phyloP scores from a whole-genome alignment of 1,140 invertebrate genomes.

The Atopsyche davidsoni region DNA sequence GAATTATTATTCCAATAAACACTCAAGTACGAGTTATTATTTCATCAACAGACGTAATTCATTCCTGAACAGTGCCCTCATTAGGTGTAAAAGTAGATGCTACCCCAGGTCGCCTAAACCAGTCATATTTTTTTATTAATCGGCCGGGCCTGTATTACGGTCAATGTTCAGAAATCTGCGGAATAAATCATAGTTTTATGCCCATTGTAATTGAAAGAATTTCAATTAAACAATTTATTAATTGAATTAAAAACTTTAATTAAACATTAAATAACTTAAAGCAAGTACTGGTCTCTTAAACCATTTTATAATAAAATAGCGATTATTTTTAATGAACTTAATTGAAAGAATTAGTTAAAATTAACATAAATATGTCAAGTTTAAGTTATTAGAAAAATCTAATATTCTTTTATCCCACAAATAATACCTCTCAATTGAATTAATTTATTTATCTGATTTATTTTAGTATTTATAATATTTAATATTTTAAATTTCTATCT shows the following conservation, averaged over 20 bases:
- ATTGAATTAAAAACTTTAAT: slow-evolving; percentile 51
- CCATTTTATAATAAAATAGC: slow-evolving; percentile 48
- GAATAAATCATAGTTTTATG: slow-evolving; percentile 70
- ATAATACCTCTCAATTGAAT: slow-evolving; percentile 49
- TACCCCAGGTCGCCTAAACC: slow-evolving; percentile 60
- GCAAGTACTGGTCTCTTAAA: slow-evolving; percentile 53
- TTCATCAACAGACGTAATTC: slow-evolving; percentile 59
- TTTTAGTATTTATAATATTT: slow-evolving; percentile 44
- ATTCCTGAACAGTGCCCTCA: slow-evolving; percentile 58
- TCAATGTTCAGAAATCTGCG: slow-evolving; percentile 76
- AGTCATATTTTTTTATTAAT: slow-evolving; percentile 51
- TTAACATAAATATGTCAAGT: slow-evolving; percentile 53
- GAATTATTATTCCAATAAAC: slow-evolving; percentile 50
- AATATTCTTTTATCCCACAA: slow-evolving; percentile 52
- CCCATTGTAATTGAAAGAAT: too few species aligned
- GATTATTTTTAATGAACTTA: slow-evolving; percentile 53
- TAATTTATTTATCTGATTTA: slow-evolving; percentile 42
- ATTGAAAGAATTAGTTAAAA: slow-evolving; percentile 46
- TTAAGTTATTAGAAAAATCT: slow-evolving; percentile 48
- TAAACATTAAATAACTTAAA: slow-evolving; percentile 60
- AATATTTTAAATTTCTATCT: slow-evolving; percentile 46
- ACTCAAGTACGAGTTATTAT: slow-evolving; percentile 53
- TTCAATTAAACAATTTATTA: slow-evolving; percentile 56
- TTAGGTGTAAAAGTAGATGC: slow-evolving; percentile 63
- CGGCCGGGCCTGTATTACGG: slow-evolving; percentile 57